Evolutionary conservation across 2,797 vertebrate species (phyloP).

Genomic region (Tauraco hartlaubi): DNA sequence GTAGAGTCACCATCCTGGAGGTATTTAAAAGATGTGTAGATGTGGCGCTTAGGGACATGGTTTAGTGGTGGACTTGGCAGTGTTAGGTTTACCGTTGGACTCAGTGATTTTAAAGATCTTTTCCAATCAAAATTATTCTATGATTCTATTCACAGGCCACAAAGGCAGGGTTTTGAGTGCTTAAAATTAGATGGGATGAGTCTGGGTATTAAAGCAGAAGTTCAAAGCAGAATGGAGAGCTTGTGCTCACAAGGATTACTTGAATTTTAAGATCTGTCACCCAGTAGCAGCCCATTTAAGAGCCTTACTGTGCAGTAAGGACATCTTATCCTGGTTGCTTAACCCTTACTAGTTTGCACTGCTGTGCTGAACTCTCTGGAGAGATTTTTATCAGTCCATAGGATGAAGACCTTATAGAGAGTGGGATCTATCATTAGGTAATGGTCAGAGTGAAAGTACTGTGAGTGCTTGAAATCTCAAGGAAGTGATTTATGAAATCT

Average conservation of each 20-base stretch:
- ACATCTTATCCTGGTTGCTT: background rate
- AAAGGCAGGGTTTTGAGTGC: background rate
- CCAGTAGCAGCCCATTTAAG: background rate
- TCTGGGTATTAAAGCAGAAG: background rate
- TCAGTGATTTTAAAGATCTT: background rate
- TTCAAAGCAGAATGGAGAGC: background rate
- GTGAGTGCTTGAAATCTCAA: background rate
- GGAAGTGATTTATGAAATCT: background rate
- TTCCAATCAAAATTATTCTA: background rate
- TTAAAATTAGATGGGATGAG: background rate
- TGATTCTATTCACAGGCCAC: background rate
- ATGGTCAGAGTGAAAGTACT: background rate
- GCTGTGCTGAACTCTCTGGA: background rate
- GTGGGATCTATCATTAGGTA: background rate
- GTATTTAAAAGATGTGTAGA: too few species aligned
- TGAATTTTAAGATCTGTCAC: background rate
- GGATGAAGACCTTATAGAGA: background rate
- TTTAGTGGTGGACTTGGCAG: too few species aligned
- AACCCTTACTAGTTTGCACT: background rate
- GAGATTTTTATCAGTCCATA: background rate
- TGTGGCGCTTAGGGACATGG: too few species aligned
- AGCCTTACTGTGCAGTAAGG: background rate
- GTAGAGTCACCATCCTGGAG: too few species aligned
- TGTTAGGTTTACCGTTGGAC: background rate
- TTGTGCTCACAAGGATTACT: background rate